phyloP scores from a whole-genome alignment of 1,140 invertebrate species.

The Trichogramma pretiosum region DNA sequence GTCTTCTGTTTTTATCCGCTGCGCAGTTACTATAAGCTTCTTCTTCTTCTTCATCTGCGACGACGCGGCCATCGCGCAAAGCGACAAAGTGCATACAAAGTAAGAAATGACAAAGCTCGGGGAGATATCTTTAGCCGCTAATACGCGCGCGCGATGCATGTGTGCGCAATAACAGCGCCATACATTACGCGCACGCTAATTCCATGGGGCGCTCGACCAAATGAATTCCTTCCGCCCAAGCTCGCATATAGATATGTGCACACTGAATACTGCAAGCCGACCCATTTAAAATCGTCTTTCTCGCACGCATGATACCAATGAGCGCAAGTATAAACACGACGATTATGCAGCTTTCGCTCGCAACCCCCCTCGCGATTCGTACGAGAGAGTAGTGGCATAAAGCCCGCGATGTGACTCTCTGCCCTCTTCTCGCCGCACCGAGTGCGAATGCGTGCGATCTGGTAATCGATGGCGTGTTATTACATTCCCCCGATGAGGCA shows the following conservation, averaged over 20 bases:
- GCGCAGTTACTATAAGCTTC: no score
- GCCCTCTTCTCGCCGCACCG: no score
- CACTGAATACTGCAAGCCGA: no score
- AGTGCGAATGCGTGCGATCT: slow-evolving; percentile 20
- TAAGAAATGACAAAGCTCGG: slow-evolving; percentile 17
- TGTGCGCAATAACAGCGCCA: slow-evolving; percentile 2
- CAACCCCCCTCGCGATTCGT: no score
- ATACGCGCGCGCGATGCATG: not conserved
- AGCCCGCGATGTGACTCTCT: no score
- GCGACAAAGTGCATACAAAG: no score
- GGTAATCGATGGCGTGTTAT: slow-evolving; percentile 31
- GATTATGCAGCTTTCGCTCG: slow-evolving; percentile 25
- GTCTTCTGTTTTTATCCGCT: no score
- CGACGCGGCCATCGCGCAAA: no score
- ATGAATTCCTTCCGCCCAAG: slow-evolving; percentile 29
- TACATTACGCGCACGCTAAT: slow-evolving; percentile 19
- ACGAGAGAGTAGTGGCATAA: no score
- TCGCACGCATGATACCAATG: no score
- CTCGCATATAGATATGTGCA: no score
- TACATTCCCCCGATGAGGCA: slow-evolving; percentile 25
- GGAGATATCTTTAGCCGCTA: slow-evolving; percentile 15
- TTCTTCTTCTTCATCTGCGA: slow-evolving; percentile 16
- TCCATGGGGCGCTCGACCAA: slow-evolving; percentile 20
- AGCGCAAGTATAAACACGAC: slow-evolving; percentile 30
- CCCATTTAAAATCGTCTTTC: slow-evolving; percentile 29